Base-by-base conservation (phyloP, 64 coral and sea anemone species). In the Acropora tenuis region DNA sequence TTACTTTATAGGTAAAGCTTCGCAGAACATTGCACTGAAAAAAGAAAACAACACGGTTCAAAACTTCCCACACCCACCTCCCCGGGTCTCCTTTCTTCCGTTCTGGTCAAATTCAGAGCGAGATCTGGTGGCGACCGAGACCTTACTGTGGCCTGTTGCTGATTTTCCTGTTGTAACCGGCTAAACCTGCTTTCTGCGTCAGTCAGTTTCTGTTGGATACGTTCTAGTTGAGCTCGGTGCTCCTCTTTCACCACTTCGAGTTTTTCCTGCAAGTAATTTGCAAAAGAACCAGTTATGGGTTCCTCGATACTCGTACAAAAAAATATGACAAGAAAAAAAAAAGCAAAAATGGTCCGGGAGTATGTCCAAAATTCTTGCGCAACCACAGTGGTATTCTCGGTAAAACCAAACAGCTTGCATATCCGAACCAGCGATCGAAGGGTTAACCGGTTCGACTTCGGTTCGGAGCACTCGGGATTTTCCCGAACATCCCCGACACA, bases 51-150 rank as follows among this genome's bases (percentile, higher is more conserved):
- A 15, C 11, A 63, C 3, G 2, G 60, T 13, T 5, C 52, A 55
- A 2, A 63, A 63, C 60, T 63, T 12, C 60, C 16, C 16, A 13
- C 18, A 90, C 47, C 9, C 17, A 95, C 95, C 95, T 97, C 95
- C 41, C 92, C 95, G 58, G 92, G 88, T 30, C 93, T 71, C 50
- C 95, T 94, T 77, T 97, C 95, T 49, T 97, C 95, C 5, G 92
- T 88, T 48, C 82, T 76, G 43, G 67, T 52, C 40, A 68, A 92
- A 3, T 63, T 8, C 13, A 66, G 71, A 50, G 89, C 75, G 42
- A 80, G 88, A 44, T 94, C 92, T 50, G 93, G 93, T 53, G 93
- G 93, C 2, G 89, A 95, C n/a, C 93, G 93, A 49, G 89, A 78
- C 42, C 93, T 89, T 20, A 86, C 80, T 16, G 73, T 83, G 15